Conservation (phyloP, 1,140 invertebrate genomes). For the Bombus sylvicola region DNA sequence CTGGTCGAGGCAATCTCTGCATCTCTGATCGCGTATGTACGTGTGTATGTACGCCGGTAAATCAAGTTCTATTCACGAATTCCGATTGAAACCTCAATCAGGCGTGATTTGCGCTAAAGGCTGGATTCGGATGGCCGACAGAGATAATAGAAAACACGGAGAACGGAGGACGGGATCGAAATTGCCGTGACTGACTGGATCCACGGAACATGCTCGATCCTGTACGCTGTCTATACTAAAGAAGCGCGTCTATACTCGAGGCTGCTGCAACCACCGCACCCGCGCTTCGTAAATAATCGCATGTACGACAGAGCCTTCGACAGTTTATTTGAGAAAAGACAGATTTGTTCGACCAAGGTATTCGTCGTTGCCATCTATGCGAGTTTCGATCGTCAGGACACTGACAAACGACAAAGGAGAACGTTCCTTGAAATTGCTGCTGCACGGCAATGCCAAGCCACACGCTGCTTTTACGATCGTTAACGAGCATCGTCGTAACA, state of each 20-base stretch:
- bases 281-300: slow-evolving; percentile 30
- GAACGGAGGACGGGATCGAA: slow-evolving; percentile 46
- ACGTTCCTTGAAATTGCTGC: too few relatives aligned
- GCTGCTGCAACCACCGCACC: not conserved
- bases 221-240: slow-evolving; percentile 13
- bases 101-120: slow-evolving; percentile 74
- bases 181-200: slow-evolving; percentile 74
- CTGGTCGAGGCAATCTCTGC: not conserved
- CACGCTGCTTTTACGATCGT: too few relatives aligned
- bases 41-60: slow-evolving; percentile 45
- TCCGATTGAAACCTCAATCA: slow-evolving; percentile 75
- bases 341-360: too few relatives aligned
- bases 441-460: too few relatives aligned
- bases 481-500: too few relatives aligned
- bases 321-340: not conserved
- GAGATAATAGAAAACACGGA: slow-evolving; percentile 70
- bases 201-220: slow-evolving; percentile 62
- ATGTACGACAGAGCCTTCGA: not conserved
- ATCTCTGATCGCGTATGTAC: not conserved
- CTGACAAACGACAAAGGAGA: too few relatives aligned
- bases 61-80: slow-evolving; percentile 78
- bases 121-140: slow-evolving; percentile 61
- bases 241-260: not conserved
- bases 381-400: too few relatives aligned
- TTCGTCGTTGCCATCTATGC: too few relatives aligned